Evolutionary conservation across 2,797 vertebrate genomes (phyloP), one percentile per base, ranked within the genome.

Genomic region (Neosalanx taihuensis): DNA sequence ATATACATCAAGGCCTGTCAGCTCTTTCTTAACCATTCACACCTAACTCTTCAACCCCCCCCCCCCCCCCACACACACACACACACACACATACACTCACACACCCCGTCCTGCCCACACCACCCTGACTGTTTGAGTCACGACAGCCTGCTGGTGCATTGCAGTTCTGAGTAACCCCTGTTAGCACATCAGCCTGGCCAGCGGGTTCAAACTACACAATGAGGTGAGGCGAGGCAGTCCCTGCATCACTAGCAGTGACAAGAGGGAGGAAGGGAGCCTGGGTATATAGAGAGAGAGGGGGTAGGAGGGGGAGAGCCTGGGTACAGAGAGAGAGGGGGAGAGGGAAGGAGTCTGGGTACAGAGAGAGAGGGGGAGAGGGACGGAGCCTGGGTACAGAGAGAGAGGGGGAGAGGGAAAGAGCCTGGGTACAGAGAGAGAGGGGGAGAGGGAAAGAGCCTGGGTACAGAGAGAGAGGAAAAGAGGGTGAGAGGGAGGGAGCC

Each of bases 81-180:
- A 66, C 67, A 73, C 59, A 31, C 70, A 73, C 20, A 58, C 30
- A 64, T n/a, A 64, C n/a, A 68, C 61, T 63, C 69, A 60, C 18
- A 59, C 59, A 64, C 67, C 3, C 67, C 51, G 17, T 62, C 65
- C 68, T 68, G 30, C 20, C 57, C 29, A 65, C 65, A 67, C 77
- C 74, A 74, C 71, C 73, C 71, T 35, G 71, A 51, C 56, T 59
- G 33, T 68, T 72, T 18, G 18, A 81, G 79, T 85, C 81, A 85
- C 64, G 69, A 88, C 81, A 78, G 84, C 80, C 56, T 79, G 81
- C 61, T 89, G 87, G 76, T 85, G 81, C 85, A 88, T 69, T 89
- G 86, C 85, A 88, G 85, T 73, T 83, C 18, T 29, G 60, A n/a
- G 75, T 64, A 79, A 77, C 31, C 20, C 64, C 76, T 77, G 53